These are phyloP conservation scores for Altica lythri DNA, from an alignment of 2,888 invertebrate genomes.

Conservation along the genomic window DNA sequence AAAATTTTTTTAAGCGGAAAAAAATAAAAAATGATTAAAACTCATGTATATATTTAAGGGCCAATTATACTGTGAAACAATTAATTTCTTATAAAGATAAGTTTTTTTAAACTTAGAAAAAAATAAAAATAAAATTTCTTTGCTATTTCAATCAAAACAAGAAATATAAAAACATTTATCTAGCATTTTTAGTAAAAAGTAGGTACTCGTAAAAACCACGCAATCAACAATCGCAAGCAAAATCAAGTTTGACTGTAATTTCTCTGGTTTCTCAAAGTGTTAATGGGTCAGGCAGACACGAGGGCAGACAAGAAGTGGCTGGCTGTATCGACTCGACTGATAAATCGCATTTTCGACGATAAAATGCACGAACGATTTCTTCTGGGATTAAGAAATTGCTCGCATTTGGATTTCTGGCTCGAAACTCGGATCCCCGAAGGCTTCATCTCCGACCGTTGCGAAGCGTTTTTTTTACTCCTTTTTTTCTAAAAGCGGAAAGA, in stretches of 20 bases:
- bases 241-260: slow-evolving; percentile 36
- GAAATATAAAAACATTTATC: too few species aligned
- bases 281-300: slow-evolving; percentile 38
- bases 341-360: slow-evolving; percentile 44
- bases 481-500: slow-evolving; percentile 1
- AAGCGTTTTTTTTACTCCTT: slow-evolving; percentile 11
- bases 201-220: slow-evolving; percentile 6
- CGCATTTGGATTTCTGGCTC: slow-evolving; percentile 34
- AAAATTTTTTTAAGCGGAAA: too few species aligned
- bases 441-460: slow-evolving; percentile 27
- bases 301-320: slow-evolving; percentile 29
- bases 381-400: slow-evolving; percentile 40
- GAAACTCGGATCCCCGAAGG: slow-evolving; percentile 29
- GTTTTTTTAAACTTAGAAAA: too few species aligned
- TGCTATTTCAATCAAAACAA: too few species aligned
- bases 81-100: too few species aligned
- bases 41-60: too few species aligned
- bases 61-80: too few species aligned
- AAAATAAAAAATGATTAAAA: too few species aligned
- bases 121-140: too few species aligned
- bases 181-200: too few species aligned
- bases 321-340: slow-evolving; percentile 35
- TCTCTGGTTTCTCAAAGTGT: slow-evolving; percentile 30
- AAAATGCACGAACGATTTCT: slow-evolving; percentile 43
- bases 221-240: slow-evolving; percentile 15